Evolutionary conservation across 1,140 invertebrate species (phyloP).

Genomic region (Capitella teleta): DNA sequence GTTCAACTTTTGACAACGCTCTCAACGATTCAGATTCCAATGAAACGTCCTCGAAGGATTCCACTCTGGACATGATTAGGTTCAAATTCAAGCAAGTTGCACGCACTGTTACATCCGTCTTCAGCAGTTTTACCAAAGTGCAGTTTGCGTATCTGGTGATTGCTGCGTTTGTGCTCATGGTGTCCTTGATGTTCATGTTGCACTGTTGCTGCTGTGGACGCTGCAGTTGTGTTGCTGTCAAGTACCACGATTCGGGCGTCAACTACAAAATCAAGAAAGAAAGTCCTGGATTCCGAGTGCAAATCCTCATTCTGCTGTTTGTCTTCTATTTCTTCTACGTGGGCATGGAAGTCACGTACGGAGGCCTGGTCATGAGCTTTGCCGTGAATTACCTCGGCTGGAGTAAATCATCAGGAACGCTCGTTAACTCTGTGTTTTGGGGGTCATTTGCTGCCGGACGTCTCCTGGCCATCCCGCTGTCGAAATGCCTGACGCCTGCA

Average conservation of each 20-base stretch:
- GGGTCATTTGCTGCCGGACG: conserved; percentile 42
- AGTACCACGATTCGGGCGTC: not conserved
- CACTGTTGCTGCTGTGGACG: conserved; percentile 36
- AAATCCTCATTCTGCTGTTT: conserved; percentile 37
- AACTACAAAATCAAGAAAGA: not conserved
- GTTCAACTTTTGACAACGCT: not conserved
- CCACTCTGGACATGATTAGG: not conserved
- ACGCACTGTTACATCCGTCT: conserved; percentile 6
- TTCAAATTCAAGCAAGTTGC: not conserved
- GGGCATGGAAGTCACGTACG: conserved; percentile 44
- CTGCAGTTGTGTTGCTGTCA: conserved; percentile 14
- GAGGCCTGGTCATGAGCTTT: conserved; percentile 42
- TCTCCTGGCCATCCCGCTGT: conserved; percentile 22
- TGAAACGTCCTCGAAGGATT: not conserved
- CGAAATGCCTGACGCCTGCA: conserved; percentile 32
- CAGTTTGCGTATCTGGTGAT: conserved; percentile 45
- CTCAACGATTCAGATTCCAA: no score
- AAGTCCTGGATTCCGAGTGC: conserved; percentile 8
- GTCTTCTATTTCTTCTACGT: conserved; percentile 43
- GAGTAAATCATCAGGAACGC: conserved; percentile 30
- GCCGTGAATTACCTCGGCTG: conserved; percentile 28
- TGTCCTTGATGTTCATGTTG: conserved; percentile 38
- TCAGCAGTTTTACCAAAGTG: conserved; percentile 31
- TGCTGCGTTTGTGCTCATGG: conserved; percentile 36
- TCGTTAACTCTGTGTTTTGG: conserved; percentile 45